These are phyloP conservation scores for Phasia obesa DNA, from an alignment of 2,888 invertebrate genomes.

Conservation along the genomic window DNA sequence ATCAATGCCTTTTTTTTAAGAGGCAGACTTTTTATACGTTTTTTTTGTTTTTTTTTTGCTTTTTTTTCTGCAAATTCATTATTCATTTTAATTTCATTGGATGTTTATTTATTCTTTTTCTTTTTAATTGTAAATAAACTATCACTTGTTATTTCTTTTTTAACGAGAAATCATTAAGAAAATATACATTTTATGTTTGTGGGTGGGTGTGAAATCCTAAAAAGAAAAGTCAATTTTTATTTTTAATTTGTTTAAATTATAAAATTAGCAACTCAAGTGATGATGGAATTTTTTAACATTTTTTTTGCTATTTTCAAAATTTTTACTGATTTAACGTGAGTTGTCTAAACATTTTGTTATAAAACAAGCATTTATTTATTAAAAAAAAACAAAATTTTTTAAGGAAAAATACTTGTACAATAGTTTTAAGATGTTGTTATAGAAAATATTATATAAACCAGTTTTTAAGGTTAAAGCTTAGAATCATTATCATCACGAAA, in stretches of 20 bases:
- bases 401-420: too few species aligned
- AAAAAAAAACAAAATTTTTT: background rate
- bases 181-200: background rate
- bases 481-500: too few species aligned
- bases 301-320: background rate
- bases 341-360: constrained; percentile 33
- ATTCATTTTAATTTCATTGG: constrained; percentile 54
- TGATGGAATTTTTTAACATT: constrained; percentile 22
- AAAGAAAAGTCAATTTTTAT: constrained; percentile 4
- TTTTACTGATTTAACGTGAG: constrained; percentile 9
- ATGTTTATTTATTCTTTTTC: constrained; percentile 59
- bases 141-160: constrained; percentile 33
- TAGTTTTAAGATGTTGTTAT: too few species aligned
- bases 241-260: constrained; percentile 42
- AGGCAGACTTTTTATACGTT: constrained; percentile 26
- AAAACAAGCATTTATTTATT: background rate
- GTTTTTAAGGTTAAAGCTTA: too few species aligned
- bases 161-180: constrained; percentile 40
- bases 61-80: constrained; percentile 48
- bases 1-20: constrained; percentile 16
- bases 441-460: too few species aligned
- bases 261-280: constrained; percentile 34
- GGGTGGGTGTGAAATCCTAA: constrained; percentile 40
- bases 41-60: background rate
- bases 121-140: constrained; percentile 61